Base-by-base conservation (phyloP, 2,113 vertebrate species). In the Mobula birostris region DNA sequence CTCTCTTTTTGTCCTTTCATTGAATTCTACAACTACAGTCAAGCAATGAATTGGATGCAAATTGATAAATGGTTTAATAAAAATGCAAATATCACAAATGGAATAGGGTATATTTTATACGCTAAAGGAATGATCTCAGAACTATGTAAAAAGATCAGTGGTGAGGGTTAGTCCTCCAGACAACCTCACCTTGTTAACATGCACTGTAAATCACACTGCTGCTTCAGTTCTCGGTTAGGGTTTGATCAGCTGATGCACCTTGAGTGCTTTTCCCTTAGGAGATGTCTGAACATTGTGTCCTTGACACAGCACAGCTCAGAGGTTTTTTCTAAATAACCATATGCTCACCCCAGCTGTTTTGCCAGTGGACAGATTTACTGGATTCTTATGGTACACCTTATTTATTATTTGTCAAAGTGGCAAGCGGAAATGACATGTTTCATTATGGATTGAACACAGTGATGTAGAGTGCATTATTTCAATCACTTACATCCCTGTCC, bases 311-410 rank as follows among this genome's bases (percentile, higher is more conserved):
- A 32, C 29, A 63, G 32, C 29, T 66, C 29, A 66, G 68, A 90
- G 85, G 48, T 61, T 66, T 90, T 88, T 15, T 58, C 83, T 7
- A 68, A 32, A 66, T 5, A 17, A 32, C 85, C 85, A 90, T 90
- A 68, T 90, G 85, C 29, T n/a, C 85, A 21, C 61, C 61, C 85
- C 85, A 90, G 85, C 58, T 90, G 61, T 66, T 90, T 68, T 61
- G 29, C 61, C 58, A 90, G 4, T 90, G 85, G 85, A 7, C 85
- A 32, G 58, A 88, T 66, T 66, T 63, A 32, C n/a, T 66, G 27
- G 29, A 90, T 15, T 7, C 85, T 90, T 66, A 15, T 15, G 8
- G 61, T n/a, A 7, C 36, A 36, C 14, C 58, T 5, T 66, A 15
- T 66, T 66, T 68, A 56, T 19, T 63, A 90, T 66, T 63, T 66